A percentile compares a stretch with the other conserved stretches of the same genome.
Conservation (phyloP, 2,888 invertebrate species). For the Sepioteuthis lessoniana region DNA sequence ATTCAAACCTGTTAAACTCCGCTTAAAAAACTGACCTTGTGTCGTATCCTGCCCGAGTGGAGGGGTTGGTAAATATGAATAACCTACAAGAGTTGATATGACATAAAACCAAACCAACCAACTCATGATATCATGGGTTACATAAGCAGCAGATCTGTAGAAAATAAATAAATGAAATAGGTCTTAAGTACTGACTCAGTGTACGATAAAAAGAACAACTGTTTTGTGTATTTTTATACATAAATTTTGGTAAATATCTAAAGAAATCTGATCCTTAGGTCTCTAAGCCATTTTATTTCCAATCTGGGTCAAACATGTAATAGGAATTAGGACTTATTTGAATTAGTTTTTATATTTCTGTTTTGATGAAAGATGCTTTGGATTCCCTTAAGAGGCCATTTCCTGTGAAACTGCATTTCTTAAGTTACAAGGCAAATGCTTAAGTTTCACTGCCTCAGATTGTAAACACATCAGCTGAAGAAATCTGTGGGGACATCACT, state of each 20-base stretch:
- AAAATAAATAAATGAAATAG: too few species aligned
- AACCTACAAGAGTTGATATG: too few species aligned
- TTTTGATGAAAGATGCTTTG: not conserved
- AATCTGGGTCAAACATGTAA: not conserved
- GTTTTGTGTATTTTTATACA: not conserved
- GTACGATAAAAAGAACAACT: not conserved
- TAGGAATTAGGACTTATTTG: conserved; percentile 9
- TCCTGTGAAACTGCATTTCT: not conserved
- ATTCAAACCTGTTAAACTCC: too few species aligned
- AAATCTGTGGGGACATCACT: too few species aligned
- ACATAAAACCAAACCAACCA: too few species aligned
- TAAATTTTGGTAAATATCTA: not conserved
- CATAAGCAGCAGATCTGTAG: too few species aligned
- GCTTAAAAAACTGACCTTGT: too few species aligned
- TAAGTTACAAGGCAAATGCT: not conserved
- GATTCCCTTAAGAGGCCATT: not conserved
- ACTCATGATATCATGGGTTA: too few species aligned
- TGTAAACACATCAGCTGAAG: too few species aligned
- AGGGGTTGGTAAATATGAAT: too few species aligned
- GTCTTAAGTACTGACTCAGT: too few species aligned
- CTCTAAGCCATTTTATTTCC: not conserved
- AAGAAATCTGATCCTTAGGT: not conserved
- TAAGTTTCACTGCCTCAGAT: not conserved
- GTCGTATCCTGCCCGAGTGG: too few species aligned
- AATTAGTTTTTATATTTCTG: conserved; percentile 18